Percentiles rank a stretch among this genome's conserved stretches.
Conservation (phyloP, 2,888 invertebrate genomes). For the Pristionchus arcanus region DNA sequence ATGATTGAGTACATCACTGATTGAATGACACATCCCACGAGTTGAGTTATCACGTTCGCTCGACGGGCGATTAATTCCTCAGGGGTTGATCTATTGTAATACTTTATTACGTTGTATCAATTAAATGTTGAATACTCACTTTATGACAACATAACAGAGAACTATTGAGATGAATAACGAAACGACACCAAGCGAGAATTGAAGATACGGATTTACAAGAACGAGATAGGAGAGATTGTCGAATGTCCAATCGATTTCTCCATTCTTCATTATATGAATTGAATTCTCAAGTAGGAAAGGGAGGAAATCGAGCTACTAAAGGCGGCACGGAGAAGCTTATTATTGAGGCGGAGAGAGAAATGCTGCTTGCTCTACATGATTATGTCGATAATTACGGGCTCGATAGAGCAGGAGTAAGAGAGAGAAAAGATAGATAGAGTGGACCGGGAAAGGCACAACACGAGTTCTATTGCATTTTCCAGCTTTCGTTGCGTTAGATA, state of each 20-base stretch:
- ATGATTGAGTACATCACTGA: background rate
- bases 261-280: too few relatives aligned
- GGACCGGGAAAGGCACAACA: background rate
- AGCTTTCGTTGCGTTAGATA: too few relatives aligned
- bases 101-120: background rate
- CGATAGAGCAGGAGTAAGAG: background rate
- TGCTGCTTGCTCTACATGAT: background rate
- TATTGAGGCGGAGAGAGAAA: background rate
- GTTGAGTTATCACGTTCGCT: background rate
- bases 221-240: background rate
- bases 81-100: background rate
- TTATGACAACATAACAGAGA: background rate
- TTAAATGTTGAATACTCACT: background rate
- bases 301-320: too few relatives aligned
- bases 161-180: background rate
- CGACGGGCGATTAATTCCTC: background rate
- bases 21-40: slow-evolving; percentile 4
- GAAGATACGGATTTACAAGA: background rate
- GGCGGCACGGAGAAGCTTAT: background rate
- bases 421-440: background rate
- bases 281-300: too few relatives aligned
- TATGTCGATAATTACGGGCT: background rate
- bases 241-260: slow-evolving; percentile 11
- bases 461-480: too few relatives aligned
- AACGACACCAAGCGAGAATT: background rate